phyloP scores from a whole-genome alignment of 2,113 vertebrate species.

The Rhabdomys dilectus region DNA sequence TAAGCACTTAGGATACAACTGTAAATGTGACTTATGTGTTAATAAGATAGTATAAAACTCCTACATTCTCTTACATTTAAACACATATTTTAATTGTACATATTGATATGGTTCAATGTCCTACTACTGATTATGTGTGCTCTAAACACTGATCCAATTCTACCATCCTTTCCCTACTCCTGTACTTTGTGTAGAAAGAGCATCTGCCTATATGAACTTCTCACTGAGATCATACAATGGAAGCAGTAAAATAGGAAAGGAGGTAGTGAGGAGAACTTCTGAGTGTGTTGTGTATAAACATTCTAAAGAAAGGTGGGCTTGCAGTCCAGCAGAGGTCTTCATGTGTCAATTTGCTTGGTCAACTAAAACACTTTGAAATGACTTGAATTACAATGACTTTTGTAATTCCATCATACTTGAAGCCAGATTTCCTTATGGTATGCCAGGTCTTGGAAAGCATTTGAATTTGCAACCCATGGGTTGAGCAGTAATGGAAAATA shows the following conservation, averaged over 20 bases:
- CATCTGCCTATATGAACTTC: background rate
- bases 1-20: conserved; percentile 24
- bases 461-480: conserved; percentile 15
- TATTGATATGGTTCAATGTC: background rate
- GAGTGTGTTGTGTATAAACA: background rate
- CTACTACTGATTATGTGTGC: background rate
- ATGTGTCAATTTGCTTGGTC: background rate
- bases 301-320: background rate
- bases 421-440: conserved; percentile 32
- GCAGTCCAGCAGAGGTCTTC: conserved; percentile 25
- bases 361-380: background rate
- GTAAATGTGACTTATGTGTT: conserved; percentile 7
- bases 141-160: background rate
- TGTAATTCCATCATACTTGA: background rate
- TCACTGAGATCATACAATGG: background rate
- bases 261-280: background rate
- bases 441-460: background rate
- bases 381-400: conserved; percentile 50
- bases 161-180: background rate
- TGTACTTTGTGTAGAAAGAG: conserved; percentile 10
- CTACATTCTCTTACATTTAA: background rate
- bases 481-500: background rate
- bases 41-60: background rate
- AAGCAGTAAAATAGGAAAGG: background rate
- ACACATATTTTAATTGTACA: background rate